A percentile compares a stretch with the other conserved stretches of the same genome.
These are phyloP conservation scores for Enteromius unitaeniatus DNA, from an alignment of 2,797 vertebrate genomes.

Conservation along the genomic window DNA sequence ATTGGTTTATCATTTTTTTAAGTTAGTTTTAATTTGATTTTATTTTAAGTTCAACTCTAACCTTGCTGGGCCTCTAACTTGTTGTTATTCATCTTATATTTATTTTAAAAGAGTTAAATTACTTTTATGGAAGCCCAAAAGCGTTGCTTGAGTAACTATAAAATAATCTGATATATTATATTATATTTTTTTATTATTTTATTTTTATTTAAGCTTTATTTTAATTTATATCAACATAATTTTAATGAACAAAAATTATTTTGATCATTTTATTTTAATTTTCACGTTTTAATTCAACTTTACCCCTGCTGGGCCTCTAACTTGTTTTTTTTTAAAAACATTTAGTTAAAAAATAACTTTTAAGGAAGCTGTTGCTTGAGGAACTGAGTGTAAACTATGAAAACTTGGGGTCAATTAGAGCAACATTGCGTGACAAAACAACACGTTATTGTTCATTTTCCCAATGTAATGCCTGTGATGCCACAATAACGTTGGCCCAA, in stretches of 20 bases:
- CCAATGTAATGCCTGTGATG: background rate
- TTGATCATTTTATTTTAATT: too few relatives aligned
- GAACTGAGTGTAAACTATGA: background rate
- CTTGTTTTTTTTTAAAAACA: background rate
- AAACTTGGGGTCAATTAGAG: background rate
- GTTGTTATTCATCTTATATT: slow-evolving; percentile 24
- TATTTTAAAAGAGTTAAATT: slow-evolving; percentile 21
- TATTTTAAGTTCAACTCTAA: background rate
- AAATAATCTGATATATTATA: too few relatives aligned
- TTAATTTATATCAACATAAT: too few relatives aligned
- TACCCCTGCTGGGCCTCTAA: background rate
- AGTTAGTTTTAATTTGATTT: background rate
- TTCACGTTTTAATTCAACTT: background rate
- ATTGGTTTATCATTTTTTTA: background rate
- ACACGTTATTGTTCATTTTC: background rate
- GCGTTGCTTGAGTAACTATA: background rate
- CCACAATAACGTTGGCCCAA: background rate
- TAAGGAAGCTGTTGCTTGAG: background rate
- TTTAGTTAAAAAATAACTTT: slow-evolving; percentile 22
- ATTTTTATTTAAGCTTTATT: too few relatives aligned
- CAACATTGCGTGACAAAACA: slow-evolving; percentile 32
- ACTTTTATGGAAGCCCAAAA: slow-evolving; percentile 3
- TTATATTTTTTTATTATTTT: too few relatives aligned
- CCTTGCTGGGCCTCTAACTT: slow-evolving; percentile 3
- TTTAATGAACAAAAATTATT: too few relatives aligned